A percentile compares a stretch with the other conserved stretches of the same genome.
These are phyloP conservation scores for Trachelus iudaicus DNA, from an alignment of 2,888 invertebrate species.

Conservation along the genomic window DNA sequence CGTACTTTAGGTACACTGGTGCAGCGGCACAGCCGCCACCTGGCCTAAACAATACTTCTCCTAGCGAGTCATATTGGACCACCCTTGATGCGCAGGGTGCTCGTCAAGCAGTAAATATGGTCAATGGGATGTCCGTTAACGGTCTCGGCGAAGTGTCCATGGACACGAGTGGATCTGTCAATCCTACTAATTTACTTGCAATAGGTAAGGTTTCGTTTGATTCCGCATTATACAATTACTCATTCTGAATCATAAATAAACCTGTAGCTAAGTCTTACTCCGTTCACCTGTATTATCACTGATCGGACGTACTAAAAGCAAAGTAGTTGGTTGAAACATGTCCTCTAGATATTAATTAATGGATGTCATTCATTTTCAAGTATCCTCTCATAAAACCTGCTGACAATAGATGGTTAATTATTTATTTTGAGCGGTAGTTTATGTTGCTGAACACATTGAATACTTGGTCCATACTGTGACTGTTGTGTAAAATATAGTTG, in stretches of 20 bases:
- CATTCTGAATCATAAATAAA: constrained; percentile 10
- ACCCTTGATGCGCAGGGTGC: constrained; percentile 82
- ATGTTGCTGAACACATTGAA: background rate
- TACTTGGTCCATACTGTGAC: background rate
- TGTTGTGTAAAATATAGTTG: background rate
- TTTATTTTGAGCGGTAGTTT: background rate
- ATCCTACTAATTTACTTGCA: constrained; percentile 65
- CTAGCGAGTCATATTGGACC: constrained; percentile 93
- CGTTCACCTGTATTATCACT: background rate
- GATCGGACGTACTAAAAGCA: background rate
- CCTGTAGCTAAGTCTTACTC: background rate
- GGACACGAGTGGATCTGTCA: constrained; percentile 73
- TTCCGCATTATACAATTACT: constrained; percentile 15
- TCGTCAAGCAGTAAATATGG: constrained; percentile 76
- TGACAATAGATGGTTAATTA: background rate
- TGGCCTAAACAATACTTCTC: constrained; percentile 89
- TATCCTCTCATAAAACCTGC: background rate
- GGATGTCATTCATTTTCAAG: background rate
- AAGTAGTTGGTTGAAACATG: background rate
- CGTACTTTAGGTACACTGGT: constrained; percentile 96
- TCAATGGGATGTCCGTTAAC: constrained; percentile 80
- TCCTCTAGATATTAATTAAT: background rate
- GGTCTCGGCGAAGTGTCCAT: constrained; percentile 79
- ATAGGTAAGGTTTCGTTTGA: constrained; percentile 57
- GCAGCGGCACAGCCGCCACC: constrained; percentile 93